phyloP scores from a whole-genome alignment of 2,888 invertebrate species.

The Rhopalosiphum nymphaeae region DNA sequence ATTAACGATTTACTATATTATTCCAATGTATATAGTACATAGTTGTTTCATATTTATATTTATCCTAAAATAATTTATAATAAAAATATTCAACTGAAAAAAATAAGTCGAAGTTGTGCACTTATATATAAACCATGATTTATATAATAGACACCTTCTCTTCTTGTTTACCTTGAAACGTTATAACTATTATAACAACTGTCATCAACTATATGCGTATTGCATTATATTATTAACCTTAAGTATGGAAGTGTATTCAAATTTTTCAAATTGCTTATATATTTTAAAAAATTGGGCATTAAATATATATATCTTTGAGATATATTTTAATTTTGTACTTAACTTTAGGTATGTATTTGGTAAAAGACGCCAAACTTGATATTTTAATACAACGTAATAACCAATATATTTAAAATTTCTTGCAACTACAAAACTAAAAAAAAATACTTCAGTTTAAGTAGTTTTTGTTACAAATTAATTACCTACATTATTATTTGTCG shows the following conservation, averaged over 20 bases:
- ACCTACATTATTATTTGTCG: not conserved
- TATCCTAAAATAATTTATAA: slow-evolving; percentile 16
- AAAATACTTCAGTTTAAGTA: not conserved
- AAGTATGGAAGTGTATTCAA: not conserved
- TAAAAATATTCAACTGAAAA: not conserved
- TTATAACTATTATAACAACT: slow-evolving; percentile 22
- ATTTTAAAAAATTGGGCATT: not conserved
- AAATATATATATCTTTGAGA: not conserved
- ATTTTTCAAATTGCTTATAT: not conserved
- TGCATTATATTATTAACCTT: not conserved
- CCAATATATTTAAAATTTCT: not conserved
- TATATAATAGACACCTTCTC: slow-evolving; percentile 36
- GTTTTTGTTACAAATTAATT: not conserved
- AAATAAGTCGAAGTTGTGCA: not conserved
- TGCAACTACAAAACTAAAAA: not conserved
- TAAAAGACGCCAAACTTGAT: not conserved
- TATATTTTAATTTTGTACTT: not conserved
- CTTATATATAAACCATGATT: slow-evolving; percentile 21
- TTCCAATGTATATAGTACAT: not conserved
- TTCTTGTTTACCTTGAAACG: slow-evolving; percentile 48
- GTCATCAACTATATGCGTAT: not conserved
- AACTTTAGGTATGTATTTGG: not conserved
- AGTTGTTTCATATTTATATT: not conserved
- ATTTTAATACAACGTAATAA: not conserved
- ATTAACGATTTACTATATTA: not conserved